Conservation (phyloP, 2,113 vertebrate species). For the Sinocyclocheilus rhinocerous region DNA sequence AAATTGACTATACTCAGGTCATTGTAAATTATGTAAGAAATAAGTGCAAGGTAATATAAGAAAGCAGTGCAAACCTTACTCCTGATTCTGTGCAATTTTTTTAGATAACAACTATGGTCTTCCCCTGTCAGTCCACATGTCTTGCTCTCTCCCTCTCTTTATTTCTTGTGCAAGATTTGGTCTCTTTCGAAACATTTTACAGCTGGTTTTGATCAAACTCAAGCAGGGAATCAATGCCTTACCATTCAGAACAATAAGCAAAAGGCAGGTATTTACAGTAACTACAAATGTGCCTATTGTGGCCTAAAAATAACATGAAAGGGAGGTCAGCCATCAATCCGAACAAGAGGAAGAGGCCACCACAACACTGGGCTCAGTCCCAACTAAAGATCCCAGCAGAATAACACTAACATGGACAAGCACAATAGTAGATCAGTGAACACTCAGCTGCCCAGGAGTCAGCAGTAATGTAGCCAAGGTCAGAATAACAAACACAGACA, state of each 20-base stretch:
- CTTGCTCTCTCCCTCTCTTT: neutral
- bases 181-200: constrained; percentile 58
- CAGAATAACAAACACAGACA: constrained; percentile 11
- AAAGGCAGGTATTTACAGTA: neutral
- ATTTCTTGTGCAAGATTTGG: constrained; percentile 24
- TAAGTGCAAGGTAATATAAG: neutral
- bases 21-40: neutral
- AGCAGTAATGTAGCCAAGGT: constrained; percentile 24
- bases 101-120: constrained; percentile 33
- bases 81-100: neutral
- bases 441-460: constrained; percentile 9
- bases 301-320: constrained; percentile 44
- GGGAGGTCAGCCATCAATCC: constrained; percentile 24
- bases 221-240: constrained; percentile 56
- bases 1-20: neutral
- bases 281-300: constrained; percentile 36
- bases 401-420: constrained; percentile 15
- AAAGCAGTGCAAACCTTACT: constrained; percentile 3
- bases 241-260: constrained; percentile 62
- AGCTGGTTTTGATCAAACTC: constrained; percentile 68
- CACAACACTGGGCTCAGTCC: constrained; percentile 30
- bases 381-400: constrained; percentile 5
- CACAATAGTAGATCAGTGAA: constrained; percentile 31
- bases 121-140: constrained; percentile 49
- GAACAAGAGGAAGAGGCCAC: constrained; percentile 32